These are phyloP conservation scores for Bradypodion pumilum DNA, from an alignment of 2,797 vertebrate genomes.

Conservation along the genomic window DNA sequence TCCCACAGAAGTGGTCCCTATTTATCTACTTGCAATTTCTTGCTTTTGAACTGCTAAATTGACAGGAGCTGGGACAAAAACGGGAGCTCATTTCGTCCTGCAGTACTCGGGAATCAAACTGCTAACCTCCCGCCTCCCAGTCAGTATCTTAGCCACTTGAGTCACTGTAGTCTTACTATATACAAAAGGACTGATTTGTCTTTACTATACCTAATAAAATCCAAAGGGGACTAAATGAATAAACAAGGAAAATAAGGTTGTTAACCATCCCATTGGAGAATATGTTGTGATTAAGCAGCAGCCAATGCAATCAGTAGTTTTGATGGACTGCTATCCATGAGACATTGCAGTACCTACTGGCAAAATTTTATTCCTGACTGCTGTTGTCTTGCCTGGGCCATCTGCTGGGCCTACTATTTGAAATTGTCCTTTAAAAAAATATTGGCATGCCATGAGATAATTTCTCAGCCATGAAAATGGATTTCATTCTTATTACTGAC, in stretches of 20 bases:
- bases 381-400: conserved; percentile 16
- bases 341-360: conserved; percentile 33
- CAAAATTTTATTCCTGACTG: conserved; percentile 50
- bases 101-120: too few species aligned
- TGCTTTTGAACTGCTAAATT: too few species aligned
- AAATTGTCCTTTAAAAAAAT: conserved; percentile 36
- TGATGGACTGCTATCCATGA: conserved; percentile 32
- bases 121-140: too few species aligned
- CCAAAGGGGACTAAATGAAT: conserved; percentile 54
- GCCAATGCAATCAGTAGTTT: conserved; percentile 51
- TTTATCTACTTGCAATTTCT: too few species aligned
- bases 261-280: conserved; percentile 49
- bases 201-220: conserved; percentile 57
- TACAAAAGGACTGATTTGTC: conserved; percentile 60
- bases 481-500: conserved; percentile 25
- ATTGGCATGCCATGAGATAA: conserved; percentile 22
- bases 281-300: conserved; percentile 54
- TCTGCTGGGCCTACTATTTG: conserved; percentile 42
- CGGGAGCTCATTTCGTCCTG: too few species aligned
- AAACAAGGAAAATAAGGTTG: conserved; percentile 54
- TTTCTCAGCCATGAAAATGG: not conserved
- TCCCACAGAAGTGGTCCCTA: too few species aligned
- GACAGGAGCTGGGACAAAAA: too few species aligned
- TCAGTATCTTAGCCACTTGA: too few species aligned
- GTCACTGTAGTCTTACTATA: too few species aligned